Conservation (phyloP, 2,888 invertebrate species). For the Ectobius pallidus region DNA sequence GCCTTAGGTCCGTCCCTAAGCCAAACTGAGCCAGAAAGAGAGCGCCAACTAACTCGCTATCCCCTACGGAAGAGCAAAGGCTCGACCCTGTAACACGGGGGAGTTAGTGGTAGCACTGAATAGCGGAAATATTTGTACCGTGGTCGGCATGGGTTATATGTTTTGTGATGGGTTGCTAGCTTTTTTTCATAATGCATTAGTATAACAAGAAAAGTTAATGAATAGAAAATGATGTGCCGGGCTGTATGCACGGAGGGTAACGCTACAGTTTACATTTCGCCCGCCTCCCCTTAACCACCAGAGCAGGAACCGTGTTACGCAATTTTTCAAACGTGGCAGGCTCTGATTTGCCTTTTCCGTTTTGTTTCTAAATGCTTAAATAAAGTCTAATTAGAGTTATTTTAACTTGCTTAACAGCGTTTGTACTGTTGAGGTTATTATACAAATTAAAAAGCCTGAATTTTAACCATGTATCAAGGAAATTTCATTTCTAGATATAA, state of each 20-base stretch:
- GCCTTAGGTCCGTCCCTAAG: no score
- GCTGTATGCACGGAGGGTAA: background rate
- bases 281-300: background rate
- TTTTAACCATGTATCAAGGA: no score
- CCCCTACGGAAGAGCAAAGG: background rate
- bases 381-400: no score
- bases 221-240: constrained; percentile 10
- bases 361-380: no score
- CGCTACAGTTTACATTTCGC: no score
- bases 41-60: background rate
- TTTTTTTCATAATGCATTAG: constrained; percentile 23
- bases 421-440: no score
- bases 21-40: background rate
- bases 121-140: constrained; percentile 5
- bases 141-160: constrained; percentile 1
- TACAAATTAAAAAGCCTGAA: no score
- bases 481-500: no score
- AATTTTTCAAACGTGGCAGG: no score
- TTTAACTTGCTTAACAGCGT: no score
- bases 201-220: constrained; percentile 24
- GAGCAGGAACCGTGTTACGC: no score
- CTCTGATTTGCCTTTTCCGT: no score
- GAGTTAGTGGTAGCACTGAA: background rate
- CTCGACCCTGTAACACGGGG: background rate
- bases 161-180: background rate